Conservation (phyloP, 2,113 vertebrate species). For the Albula goreensis region DNA sequence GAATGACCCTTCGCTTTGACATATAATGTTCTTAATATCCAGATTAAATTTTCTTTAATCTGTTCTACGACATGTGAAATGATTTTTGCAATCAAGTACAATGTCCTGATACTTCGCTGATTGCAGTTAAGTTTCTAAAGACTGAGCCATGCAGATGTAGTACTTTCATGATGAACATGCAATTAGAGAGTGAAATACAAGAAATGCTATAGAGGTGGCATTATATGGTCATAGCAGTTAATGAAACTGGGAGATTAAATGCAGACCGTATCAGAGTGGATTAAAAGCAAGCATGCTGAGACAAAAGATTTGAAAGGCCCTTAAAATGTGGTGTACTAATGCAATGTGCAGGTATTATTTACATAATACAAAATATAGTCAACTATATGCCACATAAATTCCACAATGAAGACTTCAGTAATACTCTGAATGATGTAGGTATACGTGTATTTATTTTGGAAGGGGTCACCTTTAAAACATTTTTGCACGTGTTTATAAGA, state of each 20-base stretch:
- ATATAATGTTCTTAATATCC: conserved; percentile 77
- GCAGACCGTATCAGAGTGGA: conserved; percentile 70
- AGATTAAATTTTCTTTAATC: conserved; percentile 75
- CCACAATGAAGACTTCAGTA: conserved; percentile 29
- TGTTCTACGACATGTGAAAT: conserved; percentile 72
- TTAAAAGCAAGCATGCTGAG: conserved; percentile 67
- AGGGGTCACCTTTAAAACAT: not conserved
- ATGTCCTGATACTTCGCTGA: conserved; percentile 49
- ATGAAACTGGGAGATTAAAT: conserved; percentile 76
- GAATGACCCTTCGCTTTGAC: conserved; percentile 66
- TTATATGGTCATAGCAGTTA: conserved; percentile 68
- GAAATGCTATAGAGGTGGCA: conserved; percentile 67
- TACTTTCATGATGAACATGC: conserved; percentile 53
- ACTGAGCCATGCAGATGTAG: conserved; percentile 46
- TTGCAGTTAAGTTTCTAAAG: conserved; percentile 46
- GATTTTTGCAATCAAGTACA: conserved; percentile 71
- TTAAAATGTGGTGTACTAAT: conserved; percentile 60
- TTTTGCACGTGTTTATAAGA: not conserved
- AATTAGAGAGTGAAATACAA: conserved; percentile 68
- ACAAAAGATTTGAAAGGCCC: conserved; percentile 63
- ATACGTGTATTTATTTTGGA: not conserved
- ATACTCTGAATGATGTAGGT: not conserved
- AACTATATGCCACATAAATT: conserved; percentile 29
- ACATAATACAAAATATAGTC: conserved; percentile 42
- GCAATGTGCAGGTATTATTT: conserved; percentile 44